Evolutionary conservation across 2,888 invertebrate genomes (phyloP).

Genomic region (Pediacus dermestoides): DNA sequence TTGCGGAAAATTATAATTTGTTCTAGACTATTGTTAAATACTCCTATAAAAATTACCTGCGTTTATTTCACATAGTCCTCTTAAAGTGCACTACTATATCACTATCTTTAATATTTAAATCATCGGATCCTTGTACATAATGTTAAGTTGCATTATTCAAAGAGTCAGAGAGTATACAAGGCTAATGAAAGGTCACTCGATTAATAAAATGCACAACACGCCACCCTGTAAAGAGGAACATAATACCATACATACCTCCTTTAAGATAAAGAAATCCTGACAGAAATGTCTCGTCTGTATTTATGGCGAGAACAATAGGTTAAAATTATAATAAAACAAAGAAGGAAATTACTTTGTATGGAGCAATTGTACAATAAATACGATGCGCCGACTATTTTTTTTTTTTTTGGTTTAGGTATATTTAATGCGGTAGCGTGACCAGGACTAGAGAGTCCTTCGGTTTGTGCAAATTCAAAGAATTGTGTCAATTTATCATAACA

Average conservation of each 20-base stretch:
- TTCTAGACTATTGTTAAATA: no score
- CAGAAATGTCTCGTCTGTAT: background rate
- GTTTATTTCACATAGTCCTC: no score
- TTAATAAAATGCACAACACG: constrained; percentile 28
- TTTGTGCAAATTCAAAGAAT: constrained; percentile 14
- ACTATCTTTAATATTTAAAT: no score
- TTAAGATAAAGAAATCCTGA: no score
- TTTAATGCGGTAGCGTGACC: constrained; percentile 17
- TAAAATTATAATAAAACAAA: constrained; percentile 26
- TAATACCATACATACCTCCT: constrained; percentile 15
- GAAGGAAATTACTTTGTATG: constrained; percentile 15
- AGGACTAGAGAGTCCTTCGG: constrained; percentile 12
- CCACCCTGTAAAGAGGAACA: constrained; percentile 25
- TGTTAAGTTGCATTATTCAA: constrained; percentile 12
- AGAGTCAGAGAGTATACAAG: constrained; percentile 8
- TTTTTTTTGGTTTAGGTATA: background rate
- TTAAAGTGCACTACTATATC: no score
- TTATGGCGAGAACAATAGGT: constrained; percentile 17
- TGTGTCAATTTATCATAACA: constrained; percentile 11
- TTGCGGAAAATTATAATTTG: no score
- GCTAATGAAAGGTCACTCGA: constrained; percentile 28
- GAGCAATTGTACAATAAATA: no score
- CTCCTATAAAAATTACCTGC: no score
- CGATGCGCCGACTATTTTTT: no score
- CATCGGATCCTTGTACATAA: no score